Percentiles rank a stretch among this genome's conserved stretches.
These are phyloP conservation scores for Mycalesis mineus DNA, from an alignment of 2,888 invertebrate genomes.

Conservation along the genomic window DNA sequence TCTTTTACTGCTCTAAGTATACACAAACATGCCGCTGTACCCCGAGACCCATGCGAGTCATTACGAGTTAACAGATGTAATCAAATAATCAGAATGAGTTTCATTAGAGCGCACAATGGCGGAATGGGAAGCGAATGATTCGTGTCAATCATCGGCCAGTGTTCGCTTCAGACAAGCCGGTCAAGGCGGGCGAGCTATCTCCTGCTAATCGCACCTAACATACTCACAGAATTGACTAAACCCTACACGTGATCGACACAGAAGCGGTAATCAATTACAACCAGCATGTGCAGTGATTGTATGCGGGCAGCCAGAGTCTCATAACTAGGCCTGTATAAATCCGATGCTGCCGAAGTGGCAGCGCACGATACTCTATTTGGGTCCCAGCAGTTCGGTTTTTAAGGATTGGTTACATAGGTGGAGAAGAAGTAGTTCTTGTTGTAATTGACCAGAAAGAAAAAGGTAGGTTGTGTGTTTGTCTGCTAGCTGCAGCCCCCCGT, in stretches of 20 bases:
- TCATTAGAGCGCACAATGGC: constrained; percentile 14
- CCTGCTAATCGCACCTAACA: background rate
- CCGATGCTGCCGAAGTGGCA: too few species aligned
- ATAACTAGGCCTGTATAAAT: background rate
- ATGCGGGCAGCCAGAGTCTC: background rate
- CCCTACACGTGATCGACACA: background rate
- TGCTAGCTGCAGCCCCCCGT: too few species aligned
- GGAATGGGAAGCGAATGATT: constrained; percentile 18
- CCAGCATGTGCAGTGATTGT: too few species aligned
- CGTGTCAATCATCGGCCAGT: constrained; percentile 13
- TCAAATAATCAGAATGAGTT: constrained; percentile 20
- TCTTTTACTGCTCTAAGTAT: background rate
- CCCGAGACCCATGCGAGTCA: constrained; percentile 13
- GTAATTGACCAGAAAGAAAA: too few species aligned
- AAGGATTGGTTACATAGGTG: too few species aligned
- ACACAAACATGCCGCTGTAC: background rate
- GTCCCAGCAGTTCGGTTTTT: too few species aligned
- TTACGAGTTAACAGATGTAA: constrained; percentile 16
- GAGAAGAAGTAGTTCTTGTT: too few species aligned
- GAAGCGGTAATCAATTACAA: background rate
- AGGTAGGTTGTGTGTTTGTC: too few species aligned
- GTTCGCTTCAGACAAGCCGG: background rate
- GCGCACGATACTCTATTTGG: too few species aligned
- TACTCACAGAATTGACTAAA: too few species aligned
- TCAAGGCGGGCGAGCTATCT: background rate